Conservation (phyloP, 2,888 invertebrate species). For the Lasioglossum lativentre region DNA sequence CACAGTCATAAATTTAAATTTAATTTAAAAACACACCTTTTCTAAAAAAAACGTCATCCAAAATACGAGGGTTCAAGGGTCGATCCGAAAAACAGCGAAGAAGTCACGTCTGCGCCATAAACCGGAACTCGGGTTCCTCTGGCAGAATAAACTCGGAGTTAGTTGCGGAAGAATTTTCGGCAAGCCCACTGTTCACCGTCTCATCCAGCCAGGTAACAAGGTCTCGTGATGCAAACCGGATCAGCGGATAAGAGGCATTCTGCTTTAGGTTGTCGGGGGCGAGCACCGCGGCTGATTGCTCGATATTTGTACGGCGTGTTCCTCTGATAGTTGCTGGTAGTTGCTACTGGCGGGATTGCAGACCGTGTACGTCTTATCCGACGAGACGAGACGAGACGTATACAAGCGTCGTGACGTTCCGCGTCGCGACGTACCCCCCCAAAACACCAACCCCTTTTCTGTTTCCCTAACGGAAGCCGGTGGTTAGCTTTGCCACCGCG, state of each 20-base stretch:
- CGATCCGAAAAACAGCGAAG: neutral
- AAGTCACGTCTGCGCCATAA: neutral
- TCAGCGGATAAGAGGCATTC: conserved; percentile 54
- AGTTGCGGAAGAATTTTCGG: conserved; percentile 2
- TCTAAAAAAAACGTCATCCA: neutral
- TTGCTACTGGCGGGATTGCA: conserved; percentile 43
- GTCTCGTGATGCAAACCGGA: conserved; percentile 53
- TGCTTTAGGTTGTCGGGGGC: conserved; percentile 43
- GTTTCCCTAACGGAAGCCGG: conserved; percentile 14
- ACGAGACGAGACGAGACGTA: conserved; percentile 23
- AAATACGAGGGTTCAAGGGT: neutral
- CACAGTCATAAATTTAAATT: neutral
- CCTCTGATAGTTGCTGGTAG: conserved; percentile 53
- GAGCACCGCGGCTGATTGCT: conserved; percentile 59
- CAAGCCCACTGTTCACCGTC: neutral
- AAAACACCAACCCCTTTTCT: conserved; percentile 7
- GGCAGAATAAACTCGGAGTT: neutral
- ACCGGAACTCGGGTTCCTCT: neutral
- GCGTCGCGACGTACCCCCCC: neutral
- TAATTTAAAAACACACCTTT: neutral
- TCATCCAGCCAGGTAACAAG: neutral
- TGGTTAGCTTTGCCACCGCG: neutral
- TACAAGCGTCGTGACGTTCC: neutral
- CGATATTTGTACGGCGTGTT: conserved; percentile 57
- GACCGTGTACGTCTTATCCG: conserved; percentile 33